Evolutionary conservation across 2,797 vertebrate species (phyloP), one percentile per base, ranked within the genome.

Genomic region (Neostethus bicornis): DNA sequence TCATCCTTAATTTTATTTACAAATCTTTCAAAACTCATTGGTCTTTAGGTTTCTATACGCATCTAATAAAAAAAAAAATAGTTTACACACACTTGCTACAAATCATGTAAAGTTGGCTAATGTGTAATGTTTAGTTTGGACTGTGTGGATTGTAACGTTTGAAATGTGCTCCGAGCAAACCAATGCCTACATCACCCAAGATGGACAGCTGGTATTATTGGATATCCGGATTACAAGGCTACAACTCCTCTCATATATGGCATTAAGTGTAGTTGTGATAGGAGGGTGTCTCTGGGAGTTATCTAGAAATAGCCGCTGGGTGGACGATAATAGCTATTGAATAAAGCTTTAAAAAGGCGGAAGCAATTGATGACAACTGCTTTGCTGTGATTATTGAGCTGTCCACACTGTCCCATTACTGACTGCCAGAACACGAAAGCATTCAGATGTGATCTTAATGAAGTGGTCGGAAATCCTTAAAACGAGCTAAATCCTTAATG

Each of bases 171-270:
- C 45, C 63, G 61, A 79, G 86, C 82, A 67, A 58, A 60, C 72
- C 67, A 69, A 70, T 58, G 70, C 77, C 81, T 59, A 49, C 65
- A 52, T 64, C 55, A 71, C 31, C 58, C 13, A 55, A 80, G 83
- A 87, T 79, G 79, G 87, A 87, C 66, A 55, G 58, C 70, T 77
- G 63, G 77, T 89, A 88, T 89, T 90, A 85, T 80, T 59, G 79
- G 73, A 79, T 77, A 80, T 84, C 62, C 54, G 80, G 90, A 91
- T 90, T 90, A 90, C 84, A 86, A 86, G 83, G 44, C 75, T 79
- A 61, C 79, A 85, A 74, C 83, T 83, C 66, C 51, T 72, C 79
- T 87, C 75, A 75, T 84, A 78, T 53, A 55, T 55, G 67, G 85
- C 74, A 81, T 88, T 90, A 86, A 86, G 66, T 83, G 77, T 64